Evolutionary conservation across 2,888 invertebrate species (phyloP), one percentile per base, ranked within the genome.

Genomic region (Drosophila siamana): DNA sequence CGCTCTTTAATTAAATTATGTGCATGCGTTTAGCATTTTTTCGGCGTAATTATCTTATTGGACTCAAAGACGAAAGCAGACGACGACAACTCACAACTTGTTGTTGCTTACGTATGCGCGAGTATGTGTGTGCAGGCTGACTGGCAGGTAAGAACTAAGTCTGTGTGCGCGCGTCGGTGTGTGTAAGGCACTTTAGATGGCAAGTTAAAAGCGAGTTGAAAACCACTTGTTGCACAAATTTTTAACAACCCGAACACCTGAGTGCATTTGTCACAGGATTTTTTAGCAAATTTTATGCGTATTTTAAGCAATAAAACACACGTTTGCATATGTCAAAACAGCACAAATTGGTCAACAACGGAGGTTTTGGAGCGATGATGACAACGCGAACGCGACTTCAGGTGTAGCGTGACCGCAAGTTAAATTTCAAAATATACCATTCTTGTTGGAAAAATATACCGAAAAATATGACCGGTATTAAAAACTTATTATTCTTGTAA

Each of bases 371-470:
- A 68, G 68, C 59, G 83, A 80, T 80, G 85, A 82, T 75, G 85
- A 85, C 85, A 85, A 78, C 80, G 86, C 85, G 71, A 80, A 80
- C 81, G 74, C 78, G 64, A 81, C 78, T 64, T 74, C 79, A 78
- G 81, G 74, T 74, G 62, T 70, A 70, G 36, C 36, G 36, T 38
- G 36, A 38, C 36, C 36, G 13, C 11, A 38, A 15, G 36, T 38
- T 38, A 11, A 1, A 38, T 38, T 38, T 38, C 6, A 38, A 38
- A 15, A 38, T 38, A 38, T 38, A 38, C 36, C 13, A 38, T 38
- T 38, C 7, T 4, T 11, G 4, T 33, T 33, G 11, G 4, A n/a
- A 11, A 33, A 33, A 33, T 33, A 33, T 33, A 33, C 33, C n/a
- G 11, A 11, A 4, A 33, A 4, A 33, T 11, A n/a, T 33, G 11